Evolutionary conservation across 2,888 invertebrate species (phyloP), one percentile per base, ranked within the genome.

Genomic region (Coenonympha glycerion): DNA sequence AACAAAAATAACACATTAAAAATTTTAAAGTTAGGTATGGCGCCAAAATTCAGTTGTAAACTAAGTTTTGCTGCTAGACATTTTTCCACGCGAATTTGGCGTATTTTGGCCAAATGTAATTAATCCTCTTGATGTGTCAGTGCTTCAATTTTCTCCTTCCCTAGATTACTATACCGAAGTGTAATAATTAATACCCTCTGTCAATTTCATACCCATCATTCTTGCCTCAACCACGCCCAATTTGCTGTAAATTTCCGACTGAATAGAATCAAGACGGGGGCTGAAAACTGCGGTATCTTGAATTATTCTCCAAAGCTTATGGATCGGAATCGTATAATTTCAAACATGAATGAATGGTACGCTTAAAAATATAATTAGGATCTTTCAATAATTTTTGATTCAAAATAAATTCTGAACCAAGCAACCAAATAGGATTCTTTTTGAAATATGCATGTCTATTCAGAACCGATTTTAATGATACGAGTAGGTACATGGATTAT

Each of bases 111-210:
- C 8, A 31, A 33, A 22, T 9, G 13, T 16, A n/a, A 24, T 33
- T 22, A 24, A 28, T 11, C 6, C 1, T 34, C 21, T 1, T 9
- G 15, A 15, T 24, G 21, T 6, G 21, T n/a, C 16, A 13, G n/a
- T n/a, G 8, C 6, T 15, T 21, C 3, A 19, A 41, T 24, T 30
- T 33, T 28, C 42, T 31, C 22, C 21, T 44, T 37, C 15, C 47
- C 30, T 13, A 37, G 9, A 47, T 18, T 15, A 24, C 47, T 21
- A 50, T 63, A 68, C 64, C 69, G 71, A 71, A 69, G 71, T 74
- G 76, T 79, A 81, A 33, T n/a, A n/a, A 84, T 84, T 84, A 83
- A 81, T 79, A 73, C 67, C 72, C 72, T 65, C 76, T 76, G 79
- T 80, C 82, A 81, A 78, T 76, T 61, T 59, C 81, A 79, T 77